phyloP scores from a whole-genome alignment of 2,113 vertebrate species.

The Sander lucioperca region DNA sequence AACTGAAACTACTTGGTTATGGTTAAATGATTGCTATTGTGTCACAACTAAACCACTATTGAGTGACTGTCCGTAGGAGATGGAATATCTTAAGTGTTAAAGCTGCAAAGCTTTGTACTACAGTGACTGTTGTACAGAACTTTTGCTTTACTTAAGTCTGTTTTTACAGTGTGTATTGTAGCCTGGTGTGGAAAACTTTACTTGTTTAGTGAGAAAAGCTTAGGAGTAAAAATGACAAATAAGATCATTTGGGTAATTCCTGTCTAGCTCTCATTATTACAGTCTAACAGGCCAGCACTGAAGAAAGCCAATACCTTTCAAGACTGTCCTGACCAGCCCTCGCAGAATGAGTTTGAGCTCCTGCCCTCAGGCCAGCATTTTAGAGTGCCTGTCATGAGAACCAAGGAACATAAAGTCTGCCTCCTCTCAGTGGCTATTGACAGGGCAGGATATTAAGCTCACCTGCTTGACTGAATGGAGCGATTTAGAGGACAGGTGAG shows the following conservation, averaged over 20 bases:
- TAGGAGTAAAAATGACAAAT: conserved; percentile 53
- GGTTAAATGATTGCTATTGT: not conserved
- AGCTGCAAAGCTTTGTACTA: conserved; percentile 8
- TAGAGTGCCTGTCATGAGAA: conserved; percentile 65
- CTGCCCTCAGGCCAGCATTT: conserved; percentile 64
- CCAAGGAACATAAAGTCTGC: conserved; percentile 56
- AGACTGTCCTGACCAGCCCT: conserved; percentile 30
- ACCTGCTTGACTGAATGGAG: conserved; percentile 39
- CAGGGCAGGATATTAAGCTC: conserved; percentile 63
- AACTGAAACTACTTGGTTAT: conserved; percentile 8
- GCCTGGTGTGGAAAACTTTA: conserved; percentile 29
- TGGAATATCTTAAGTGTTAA: not conserved
- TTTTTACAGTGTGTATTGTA: conserved; percentile 19
- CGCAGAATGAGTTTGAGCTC: conserved; percentile 57
- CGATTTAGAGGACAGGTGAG: conserved; percentile 62
- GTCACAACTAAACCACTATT: not conserved
- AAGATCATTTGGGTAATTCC: conserved; percentile 51
- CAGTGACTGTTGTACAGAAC: not conserved
- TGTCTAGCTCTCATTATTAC: conserved; percentile 54
- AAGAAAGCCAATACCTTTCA: conserved; percentile 47
- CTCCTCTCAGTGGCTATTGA: conserved; percentile 58
- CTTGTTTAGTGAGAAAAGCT: conserved; percentile 31
- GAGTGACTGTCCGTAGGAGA: not conserved
- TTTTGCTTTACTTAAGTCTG: not conserved
- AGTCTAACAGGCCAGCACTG: conserved; percentile 37